phyloP scores from a whole-genome alignment of 2,888 invertebrate genomes.

The Brachypalpus laphriformis region DNA sequence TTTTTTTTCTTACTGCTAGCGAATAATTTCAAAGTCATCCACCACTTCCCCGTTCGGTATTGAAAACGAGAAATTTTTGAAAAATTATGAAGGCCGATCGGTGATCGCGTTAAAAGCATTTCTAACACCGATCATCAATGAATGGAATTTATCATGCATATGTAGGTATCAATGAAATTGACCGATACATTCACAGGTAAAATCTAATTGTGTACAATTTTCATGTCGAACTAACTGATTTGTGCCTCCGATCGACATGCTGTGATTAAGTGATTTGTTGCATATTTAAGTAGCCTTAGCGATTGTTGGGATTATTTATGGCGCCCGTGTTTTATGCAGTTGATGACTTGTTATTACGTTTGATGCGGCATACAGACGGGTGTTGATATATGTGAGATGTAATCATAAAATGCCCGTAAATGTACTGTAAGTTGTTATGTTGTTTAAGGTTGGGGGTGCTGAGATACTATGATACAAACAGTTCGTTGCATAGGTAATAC shows the following conservation, averaged over 20 bases:
- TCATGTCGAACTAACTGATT: slow-evolving; percentile 15
- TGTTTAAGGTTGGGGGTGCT: neutral
- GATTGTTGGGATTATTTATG: slow-evolving; percentile 33
- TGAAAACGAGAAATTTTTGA: slow-evolving; percentile 18
- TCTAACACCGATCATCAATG: slow-evolving; percentile 27
- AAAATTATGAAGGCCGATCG: slow-evolving; percentile 25
- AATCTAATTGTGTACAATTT: neutral
- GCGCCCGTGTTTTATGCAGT: slow-evolving; percentile 11
- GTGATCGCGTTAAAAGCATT: slow-evolving; percentile 8
- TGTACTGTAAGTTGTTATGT: neutral
- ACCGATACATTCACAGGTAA: slow-evolving; percentile 11
- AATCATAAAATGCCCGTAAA: neutral
- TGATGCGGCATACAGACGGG: neutral
- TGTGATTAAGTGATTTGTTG: slow-evolving; percentile 44
- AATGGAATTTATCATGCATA: slow-evolving; percentile 24
- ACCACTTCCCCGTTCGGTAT: slow-evolving; percentile 13
- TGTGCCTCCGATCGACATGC: slow-evolving; percentile 23
- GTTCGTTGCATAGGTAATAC: neutral
- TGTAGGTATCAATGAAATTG: slow-evolving; percentile 36
- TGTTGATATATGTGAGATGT: neutral
- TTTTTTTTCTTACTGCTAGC: neutral
- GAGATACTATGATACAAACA: neutral
- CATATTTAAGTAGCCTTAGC: slow-evolving; percentile 35
- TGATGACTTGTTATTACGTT: neutral
- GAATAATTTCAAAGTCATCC: slow-evolving; percentile 49